phyloP scores from a whole-genome alignment of 2,888 invertebrate species.

The Belgica antarctica region DNA sequence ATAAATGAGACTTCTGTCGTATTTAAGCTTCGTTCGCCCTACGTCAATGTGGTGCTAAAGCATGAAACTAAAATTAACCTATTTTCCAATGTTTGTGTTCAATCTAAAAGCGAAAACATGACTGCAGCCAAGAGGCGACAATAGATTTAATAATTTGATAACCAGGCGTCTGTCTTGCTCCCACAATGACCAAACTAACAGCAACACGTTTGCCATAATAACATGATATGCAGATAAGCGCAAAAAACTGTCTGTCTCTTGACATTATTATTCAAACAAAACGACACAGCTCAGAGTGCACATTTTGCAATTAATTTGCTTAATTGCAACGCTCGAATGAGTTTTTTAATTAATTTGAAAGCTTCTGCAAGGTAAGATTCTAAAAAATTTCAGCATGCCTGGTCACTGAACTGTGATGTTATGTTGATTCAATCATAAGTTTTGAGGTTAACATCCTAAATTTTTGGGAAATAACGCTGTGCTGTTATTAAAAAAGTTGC shows the following conservation, averaged over 20 bases:
- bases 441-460: too few relatives aligned
- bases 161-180: neutral
- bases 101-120: too few relatives aligned
- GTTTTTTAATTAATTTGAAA: slow-evolving; percentile 17
- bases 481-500: neutral
- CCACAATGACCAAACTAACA: neutral
- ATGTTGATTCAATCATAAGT: too few relatives aligned
- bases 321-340: neutral
- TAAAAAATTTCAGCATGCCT: too few relatives aligned
- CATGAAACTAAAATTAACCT: too few relatives aligned
- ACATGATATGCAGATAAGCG: neutral
- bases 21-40: too few relatives aligned
- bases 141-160: slow-evolving; percentile 15
- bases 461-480: too few relatives aligned
- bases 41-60: too few relatives aligned
- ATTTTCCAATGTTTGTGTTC: neutral
- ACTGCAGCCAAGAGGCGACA: too few relatives aligned
- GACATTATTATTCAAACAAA: neutral
- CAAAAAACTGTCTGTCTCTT: neutral
- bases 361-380: too few relatives aligned
- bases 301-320: neutral
- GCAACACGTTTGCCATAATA: slow-evolving; percentile 3
- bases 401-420: too few relatives aligned
- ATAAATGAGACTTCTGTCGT: too few relatives aligned
- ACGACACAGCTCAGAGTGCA: neutral